Base-by-base conservation (phyloP, 2,113 vertebrate species). In the Oryzias curvinotus region DNA sequence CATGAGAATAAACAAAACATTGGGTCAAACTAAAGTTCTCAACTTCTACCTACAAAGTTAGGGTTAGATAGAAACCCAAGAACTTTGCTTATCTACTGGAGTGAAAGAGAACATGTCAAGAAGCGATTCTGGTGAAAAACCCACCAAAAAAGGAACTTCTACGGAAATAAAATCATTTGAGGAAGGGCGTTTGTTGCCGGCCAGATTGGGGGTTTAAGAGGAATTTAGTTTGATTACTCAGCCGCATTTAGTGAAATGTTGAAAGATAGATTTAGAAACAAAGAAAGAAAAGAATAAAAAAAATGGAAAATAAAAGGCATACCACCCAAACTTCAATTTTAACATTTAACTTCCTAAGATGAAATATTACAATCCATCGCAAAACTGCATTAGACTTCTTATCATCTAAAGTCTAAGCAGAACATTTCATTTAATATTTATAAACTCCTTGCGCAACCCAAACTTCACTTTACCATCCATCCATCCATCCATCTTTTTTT, bases 181-280 rank as follows among this genome's bases (percentile, higher is more conserved):
- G 48, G 67, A 83, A 83, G 54, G 4, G 2, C 4, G 48, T 71
- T 54, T 58, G 51, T 10, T 48, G 23, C 43, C 26, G 13, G 26
- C 67, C 42, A 78, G 19, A 68, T 50, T 73, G 55, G 51, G 58
- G 68, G 68, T 36, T 49, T 25, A 57, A 74, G 41, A 36, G 72
- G 70, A 73, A 73, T 68, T 65, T 43, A 0, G 57, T 70, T 57
- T 70, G 80, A 68, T 65, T 65, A 71, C 51, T 73, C 75, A 78
- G 64, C 68, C 25, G 49, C 46, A 46, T 55, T 14, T 23, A 4
- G 18, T 50, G 21, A 62, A 42, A 55, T 23, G 78, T 60, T 15
- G 62, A 48, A 52, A 23, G 8, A 56, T 36, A 64, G 42, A 43
- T 41, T 23, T 30, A 26, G 23, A 1, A 57, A 67, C 14, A 13